Conservation (phyloP, 2,797 vertebrate species). For the Psittacula echo region DNA sequence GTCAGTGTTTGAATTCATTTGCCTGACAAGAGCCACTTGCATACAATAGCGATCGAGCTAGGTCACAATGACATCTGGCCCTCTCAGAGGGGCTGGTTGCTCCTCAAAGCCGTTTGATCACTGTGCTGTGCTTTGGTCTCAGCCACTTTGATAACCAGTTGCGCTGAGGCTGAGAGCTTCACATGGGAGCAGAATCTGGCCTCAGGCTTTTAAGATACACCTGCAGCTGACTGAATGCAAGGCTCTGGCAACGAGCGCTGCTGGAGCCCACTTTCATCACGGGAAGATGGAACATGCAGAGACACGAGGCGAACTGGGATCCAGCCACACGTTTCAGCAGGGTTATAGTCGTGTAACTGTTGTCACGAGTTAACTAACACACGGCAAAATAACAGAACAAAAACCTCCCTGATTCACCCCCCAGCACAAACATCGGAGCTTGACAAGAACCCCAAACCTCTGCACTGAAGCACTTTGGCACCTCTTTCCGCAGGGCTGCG, state of each 20-base stretch:
- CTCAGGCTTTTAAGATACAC: not conserved
- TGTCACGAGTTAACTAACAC: not conserved
- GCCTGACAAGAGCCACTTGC: slow-evolving; percentile 10
- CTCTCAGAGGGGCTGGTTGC: not conserved
- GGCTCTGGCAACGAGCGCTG: not conserved
- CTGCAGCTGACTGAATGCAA: not conserved
- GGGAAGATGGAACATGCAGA: not conserved
- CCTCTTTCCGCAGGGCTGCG: not conserved
- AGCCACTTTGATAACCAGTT: not conserved
- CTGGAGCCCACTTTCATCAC: not conserved
- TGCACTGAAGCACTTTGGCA: not conserved
- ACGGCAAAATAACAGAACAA: not conserved
- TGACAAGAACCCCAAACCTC: not conserved
- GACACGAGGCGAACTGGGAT: not conserved
- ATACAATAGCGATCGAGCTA: not conserved
- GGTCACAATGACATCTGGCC: slow-evolving; percentile 26
- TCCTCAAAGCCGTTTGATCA: not conserved
- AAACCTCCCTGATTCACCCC: not conserved
- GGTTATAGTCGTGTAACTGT: not conserved
- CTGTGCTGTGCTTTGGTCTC: not conserved
- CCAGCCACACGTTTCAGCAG: not conserved
- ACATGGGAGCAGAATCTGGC: not conserved
- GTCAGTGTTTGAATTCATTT: not conserved
- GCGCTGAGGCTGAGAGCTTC: not conserved
- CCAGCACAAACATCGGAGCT: not conserved